Percentiles rank a stretch among this genome's conserved stretches.
phyloP scores from a whole-genome alignment of 2,888 invertebrate genomes.

The Trissolcus brochymenae region DNA sequence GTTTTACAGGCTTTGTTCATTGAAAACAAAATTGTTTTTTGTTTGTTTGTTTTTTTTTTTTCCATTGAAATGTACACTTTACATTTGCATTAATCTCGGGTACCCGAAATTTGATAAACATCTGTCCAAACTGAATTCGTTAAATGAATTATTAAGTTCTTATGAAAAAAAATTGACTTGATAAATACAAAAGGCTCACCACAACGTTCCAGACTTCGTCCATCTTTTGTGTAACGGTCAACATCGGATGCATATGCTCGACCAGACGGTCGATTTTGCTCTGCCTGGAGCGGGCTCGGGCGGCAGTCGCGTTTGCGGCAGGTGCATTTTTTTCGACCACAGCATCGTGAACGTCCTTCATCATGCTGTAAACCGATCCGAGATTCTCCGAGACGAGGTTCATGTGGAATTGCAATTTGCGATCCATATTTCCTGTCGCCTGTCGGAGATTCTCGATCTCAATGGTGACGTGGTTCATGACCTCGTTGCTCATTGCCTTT shows the following conservation, averaged over 20 bases:
- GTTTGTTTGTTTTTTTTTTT: no score
- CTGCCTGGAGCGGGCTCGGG: constrained; percentile 81
- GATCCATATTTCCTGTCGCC: constrained; percentile 86
- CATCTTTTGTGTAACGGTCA: constrained; percentile 92
- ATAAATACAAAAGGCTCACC: constrained; percentile 69
- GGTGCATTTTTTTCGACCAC: constrained; percentile 85
- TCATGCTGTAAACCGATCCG: constrained; percentile 86
- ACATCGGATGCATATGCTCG: constrained; percentile 89
- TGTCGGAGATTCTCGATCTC: constrained; percentile 88
- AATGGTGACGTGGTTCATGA: constrained; percentile 87
- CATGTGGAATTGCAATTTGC: constrained; percentile 90
- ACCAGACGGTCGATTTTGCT: constrained; percentile 89
- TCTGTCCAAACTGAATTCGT: no score
- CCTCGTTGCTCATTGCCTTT: constrained; percentile 88
- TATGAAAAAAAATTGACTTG: no score
- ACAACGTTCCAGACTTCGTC: constrained; percentile 94
- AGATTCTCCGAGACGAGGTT: constrained; percentile 89
- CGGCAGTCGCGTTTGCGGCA: constrained; percentile 79
- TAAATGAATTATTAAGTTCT: no score
- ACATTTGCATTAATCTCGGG: no score
- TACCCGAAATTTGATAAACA: no score
- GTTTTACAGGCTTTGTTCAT: no score
- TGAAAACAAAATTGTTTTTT: no score
- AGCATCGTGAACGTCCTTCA: constrained; percentile 89
- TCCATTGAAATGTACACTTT: no score